phyloP scores from a whole-genome alignment of 2,113 vertebrate species.

The Plecotus auritus region DNA sequence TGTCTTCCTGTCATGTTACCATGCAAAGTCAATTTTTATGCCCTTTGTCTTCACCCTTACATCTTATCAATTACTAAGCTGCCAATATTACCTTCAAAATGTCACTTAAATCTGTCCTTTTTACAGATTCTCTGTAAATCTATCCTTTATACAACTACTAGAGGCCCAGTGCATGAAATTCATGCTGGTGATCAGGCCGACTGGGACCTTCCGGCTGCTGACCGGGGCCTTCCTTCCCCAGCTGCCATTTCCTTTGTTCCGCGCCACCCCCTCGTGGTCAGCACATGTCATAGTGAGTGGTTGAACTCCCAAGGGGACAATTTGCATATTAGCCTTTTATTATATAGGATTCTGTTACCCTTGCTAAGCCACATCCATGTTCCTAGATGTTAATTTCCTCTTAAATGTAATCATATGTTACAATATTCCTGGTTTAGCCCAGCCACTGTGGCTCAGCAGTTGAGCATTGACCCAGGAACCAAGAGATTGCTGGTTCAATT shows the following conservation, averaged over 20 bases:
- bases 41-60: neutral
- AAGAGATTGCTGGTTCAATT: too few relatives aligned
- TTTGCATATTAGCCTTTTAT: too few relatives aligned
- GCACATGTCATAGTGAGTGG: too few relatives aligned
- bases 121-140: neutral
- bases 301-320: too few relatives aligned
- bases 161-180: too few relatives aligned
- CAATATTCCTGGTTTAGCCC: neutral
- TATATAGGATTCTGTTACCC: neutral
- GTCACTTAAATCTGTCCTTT: neutral
- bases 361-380: neutral
- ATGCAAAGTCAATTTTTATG: neutral
- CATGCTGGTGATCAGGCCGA: too few relatives aligned
- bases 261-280: too few relatives aligned
- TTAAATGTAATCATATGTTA: neutral
- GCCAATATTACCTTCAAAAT: neutral
- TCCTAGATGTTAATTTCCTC: conserved; percentile 6
- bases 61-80: neutral
- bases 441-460: too few relatives aligned
- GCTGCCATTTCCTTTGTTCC: too few relatives aligned
- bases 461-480: too few relatives aligned
- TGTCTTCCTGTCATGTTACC: neutral
- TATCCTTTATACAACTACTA: neutral
- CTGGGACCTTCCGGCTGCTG: too few relatives aligned
- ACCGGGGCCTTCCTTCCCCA: too few relatives aligned